phyloP scores from a whole-genome alignment of 1,140 invertebrate genomes.

The Hylaeus anthracinus region DNA sequence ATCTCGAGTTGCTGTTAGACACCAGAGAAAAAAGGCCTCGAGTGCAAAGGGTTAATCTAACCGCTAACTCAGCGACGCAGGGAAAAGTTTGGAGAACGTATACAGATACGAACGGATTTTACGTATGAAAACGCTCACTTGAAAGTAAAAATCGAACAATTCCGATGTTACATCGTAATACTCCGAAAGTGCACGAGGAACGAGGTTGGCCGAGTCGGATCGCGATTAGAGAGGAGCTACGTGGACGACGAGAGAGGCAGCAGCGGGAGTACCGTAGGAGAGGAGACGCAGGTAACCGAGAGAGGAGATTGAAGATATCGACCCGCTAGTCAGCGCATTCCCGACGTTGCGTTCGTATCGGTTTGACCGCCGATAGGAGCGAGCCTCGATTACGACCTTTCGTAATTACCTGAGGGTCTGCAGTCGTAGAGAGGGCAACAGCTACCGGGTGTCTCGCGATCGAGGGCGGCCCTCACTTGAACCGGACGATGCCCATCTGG shows the following conservation, averaged over 20 bases:
- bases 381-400: constrained; percentile 45
- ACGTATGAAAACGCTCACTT: too few species aligned
- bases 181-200: too few species aligned
- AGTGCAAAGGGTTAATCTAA: too few species aligned
- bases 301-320: constrained; percentile 49
- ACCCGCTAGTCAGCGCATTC: constrained; percentile 35
- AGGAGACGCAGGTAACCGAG: neutral
- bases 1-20: too few species aligned
- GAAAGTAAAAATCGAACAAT: too few species aligned
- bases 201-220: neutral
- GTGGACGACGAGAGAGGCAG: neutral
- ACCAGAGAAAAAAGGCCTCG: too few species aligned
- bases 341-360: constrained; percentile 19
- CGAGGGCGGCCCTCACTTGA: constrained; percentile 63
- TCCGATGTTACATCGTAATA: too few species aligned
- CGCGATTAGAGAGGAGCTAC: constrained; percentile 1
- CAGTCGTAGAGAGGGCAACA: constrained; percentile 76
- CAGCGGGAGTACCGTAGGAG: neutral
- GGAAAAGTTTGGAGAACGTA: too few species aligned
- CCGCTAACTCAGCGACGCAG: too few species aligned
- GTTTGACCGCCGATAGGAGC: constrained; percentile 13
- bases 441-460: constrained; percentile 68
- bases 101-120: too few species aligned
- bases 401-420: constrained; percentile 71
- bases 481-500: constrained; percentile 66